Evolutionary conservation across 2,797 vertebrate species (phyloP).

Genomic region (Poecilia wingei): DNA sequence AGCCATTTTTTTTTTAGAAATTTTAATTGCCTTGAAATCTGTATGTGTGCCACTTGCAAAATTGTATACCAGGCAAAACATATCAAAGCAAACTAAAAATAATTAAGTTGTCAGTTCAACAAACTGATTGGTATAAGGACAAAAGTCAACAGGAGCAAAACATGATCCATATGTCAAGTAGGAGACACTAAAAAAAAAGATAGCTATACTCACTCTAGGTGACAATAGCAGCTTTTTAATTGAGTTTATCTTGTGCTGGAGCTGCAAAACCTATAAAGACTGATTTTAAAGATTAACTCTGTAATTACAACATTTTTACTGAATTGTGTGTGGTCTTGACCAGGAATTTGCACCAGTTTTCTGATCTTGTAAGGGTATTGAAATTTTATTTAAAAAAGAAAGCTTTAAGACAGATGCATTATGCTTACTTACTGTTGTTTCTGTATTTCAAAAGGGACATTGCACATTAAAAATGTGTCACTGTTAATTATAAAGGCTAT

Average conservation of each 20-base stretch:
- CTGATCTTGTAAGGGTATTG: neutral
- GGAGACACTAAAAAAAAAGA: neutral
- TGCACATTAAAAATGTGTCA: too few relatives aligned
- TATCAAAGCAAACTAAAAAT: neutral
- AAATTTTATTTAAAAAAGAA: neutral
- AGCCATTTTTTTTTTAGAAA: too few relatives aligned
- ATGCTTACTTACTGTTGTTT: neutral
- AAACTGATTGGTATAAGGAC: neutral
- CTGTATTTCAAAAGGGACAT: too few relatives aligned
- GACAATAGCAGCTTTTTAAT: neutral
- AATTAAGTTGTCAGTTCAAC: neutral
- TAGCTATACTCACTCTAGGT: neutral
- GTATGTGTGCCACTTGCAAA: neutral
- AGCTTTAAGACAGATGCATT: neutral
- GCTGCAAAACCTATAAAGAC: neutral
- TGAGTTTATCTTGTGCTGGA: neutral
- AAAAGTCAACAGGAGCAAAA: neutral
- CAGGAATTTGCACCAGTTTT: neutral
- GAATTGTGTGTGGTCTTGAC: neutral
- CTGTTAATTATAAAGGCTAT: too few relatives aligned
- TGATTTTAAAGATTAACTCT: neutral
- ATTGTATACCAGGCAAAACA: neutral
- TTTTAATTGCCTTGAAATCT: neutral
- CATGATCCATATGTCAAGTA: neutral
- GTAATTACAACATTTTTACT: neutral